Evolutionary conservation across 2,888 invertebrate genomes (phyloP), one percentile per base, ranked within the genome.

Genomic region (Holacanthella duospinosa): DNA sequence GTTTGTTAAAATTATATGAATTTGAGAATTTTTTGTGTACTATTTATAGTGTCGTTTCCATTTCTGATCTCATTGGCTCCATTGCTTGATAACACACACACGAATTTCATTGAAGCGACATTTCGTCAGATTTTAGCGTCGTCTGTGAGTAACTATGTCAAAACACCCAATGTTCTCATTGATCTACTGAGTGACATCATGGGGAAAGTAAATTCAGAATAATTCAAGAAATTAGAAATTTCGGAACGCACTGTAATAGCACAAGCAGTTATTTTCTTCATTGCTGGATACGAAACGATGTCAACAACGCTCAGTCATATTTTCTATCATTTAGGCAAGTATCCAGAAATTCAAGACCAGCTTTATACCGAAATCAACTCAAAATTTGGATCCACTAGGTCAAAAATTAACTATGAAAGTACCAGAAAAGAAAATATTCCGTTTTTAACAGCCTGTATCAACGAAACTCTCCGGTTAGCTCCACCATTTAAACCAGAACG

Each of bases 201-300:
- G 60, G 59, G 48, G 16, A 64, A 62, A 29, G 55, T 66, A 1
- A 24, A 59, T 2, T 48, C 67, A 1, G 55, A 55, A 24, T 67
- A 69, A 54, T 71, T 62, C 56, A 43, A 64, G 56, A 48, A 60
- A 25, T 27, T 68, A 6, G 65, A 60, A 43, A 67, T 71, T 16
- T 63, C 62, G 3, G 66, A 71, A 60, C 55, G 27, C 19, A 68
- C 71, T 19, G 60, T 69, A n/a, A 60, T 69, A 36, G 61, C 63
- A 9, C 71, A 71, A 69, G 68, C 69, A 2, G 60, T 67, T 12
- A 68, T 67, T 61, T 64, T 69, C 44, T 69, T 71, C n/a, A n/a
- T n/a, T n/a, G n/a, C n/a, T n/a, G n/a, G n/a, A n/a, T n/a, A n/a
- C n/a, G n/a, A n/a, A n/a, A 66, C 68, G 25, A 63, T 66, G 2